phyloP scores from a whole-genome alignment of 2,888 invertebrate species.

The Colletes collaris region DNA sequence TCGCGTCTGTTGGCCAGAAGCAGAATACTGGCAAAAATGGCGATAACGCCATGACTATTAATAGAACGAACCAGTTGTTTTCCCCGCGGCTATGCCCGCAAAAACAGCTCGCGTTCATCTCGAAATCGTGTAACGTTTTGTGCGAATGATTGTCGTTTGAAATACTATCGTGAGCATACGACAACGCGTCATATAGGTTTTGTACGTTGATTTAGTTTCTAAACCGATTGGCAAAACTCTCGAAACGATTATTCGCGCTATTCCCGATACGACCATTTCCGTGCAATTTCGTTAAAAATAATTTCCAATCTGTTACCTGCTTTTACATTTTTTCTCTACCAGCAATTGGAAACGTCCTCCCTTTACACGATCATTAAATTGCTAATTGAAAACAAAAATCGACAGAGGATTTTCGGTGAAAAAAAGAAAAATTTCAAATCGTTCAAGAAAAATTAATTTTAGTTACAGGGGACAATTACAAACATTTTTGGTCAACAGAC shows the following conservation, averaged over 20 bases:
- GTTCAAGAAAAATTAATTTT: too few relatives aligned
- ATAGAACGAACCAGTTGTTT: slow-evolving; percentile 71
- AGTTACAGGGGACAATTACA: too few relatives aligned
- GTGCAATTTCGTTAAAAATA: not conserved
- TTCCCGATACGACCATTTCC: not conserved
- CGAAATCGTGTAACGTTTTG: slow-evolving; percentile 16
- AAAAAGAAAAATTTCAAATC: too few relatives aligned
- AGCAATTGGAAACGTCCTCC: too few relatives aligned
- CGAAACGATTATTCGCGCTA: too few relatives aligned
- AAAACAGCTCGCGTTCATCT: slow-evolving; percentile 54
- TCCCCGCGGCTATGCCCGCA: slow-evolving; percentile 54
- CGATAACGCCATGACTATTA: slow-evolving; percentile 73
- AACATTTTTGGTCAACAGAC: too few relatives aligned
- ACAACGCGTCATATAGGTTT: not conserved
- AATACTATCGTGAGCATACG: not conserved
- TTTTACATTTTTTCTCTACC: too few relatives aligned
- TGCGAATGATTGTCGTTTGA: slow-evolving; percentile 3
- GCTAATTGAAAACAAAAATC: too few relatives aligned
- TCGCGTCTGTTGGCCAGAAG: not conserved
- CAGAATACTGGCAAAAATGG: slow-evolving; percentile 47
- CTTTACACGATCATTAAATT: too few relatives aligned
- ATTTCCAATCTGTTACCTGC: not conserved
- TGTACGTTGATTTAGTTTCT: too few relatives aligned
- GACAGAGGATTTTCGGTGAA: too few relatives aligned
- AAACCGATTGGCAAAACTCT: too few relatives aligned